phyloP scores from a whole-genome alignment of 2,797 vertebrate genomes.

The Chiropotes sagulatus region DNA sequence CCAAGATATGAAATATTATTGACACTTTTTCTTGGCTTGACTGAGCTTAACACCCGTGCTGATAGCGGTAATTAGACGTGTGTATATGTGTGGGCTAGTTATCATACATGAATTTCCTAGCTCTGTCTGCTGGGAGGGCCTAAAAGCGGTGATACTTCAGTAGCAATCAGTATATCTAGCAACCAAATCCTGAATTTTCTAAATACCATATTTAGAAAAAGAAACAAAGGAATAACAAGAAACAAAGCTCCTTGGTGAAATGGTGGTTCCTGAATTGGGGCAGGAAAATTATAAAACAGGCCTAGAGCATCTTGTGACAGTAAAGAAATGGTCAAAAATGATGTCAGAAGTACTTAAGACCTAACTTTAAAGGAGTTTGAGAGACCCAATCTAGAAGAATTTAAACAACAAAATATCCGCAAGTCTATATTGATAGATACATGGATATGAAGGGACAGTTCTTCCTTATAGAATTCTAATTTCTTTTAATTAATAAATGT shows the following conservation, averaged over 20 bases:
- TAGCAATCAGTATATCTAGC: background rate
- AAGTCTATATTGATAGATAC: background rate
- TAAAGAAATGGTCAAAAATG: background rate
- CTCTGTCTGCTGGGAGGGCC: background rate
- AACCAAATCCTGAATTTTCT: background rate
- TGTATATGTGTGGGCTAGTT: background rate
- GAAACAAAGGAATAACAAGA: background rate
- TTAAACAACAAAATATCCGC: background rate
- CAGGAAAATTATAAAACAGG: background rate
- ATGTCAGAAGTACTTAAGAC: background rate
- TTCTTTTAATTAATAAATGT: background rate
- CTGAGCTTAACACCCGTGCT: background rate
- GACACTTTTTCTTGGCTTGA: background rate
- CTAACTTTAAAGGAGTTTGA: background rate
- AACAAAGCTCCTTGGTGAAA: background rate
- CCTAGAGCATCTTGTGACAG: background rate
- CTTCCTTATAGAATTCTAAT: background rate
- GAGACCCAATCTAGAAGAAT: background rate
- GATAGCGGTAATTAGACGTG: background rate
- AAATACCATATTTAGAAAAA: background rate
- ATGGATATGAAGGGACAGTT: background rate
- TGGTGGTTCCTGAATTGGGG: background rate
- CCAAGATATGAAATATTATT: background rate
- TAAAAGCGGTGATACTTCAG: background rate
- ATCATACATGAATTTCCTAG: background rate